phyloP scores from a whole-genome alignment of 2,113 vertebrate genomes.

The human region GRCh38 chr6:68791501-68792000 shows the following conservation, averaged over 20 bases:
- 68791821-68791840: not conserved
- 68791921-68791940: not conserved
- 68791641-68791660: not conserved
- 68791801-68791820: conserved; percentile 23
- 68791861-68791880: not conserved
- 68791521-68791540: not conserved
- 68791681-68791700: not conserved
- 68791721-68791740: not conserved
- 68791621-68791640: not conserved
- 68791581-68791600: not conserved
- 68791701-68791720: not conserved
- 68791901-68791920: not conserved
- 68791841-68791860: not conserved
- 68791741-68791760: not conserved
- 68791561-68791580: not conserved
- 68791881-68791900: not conserved
- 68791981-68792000: not conserved
- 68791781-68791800: not conserved
- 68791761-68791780: not conserved
- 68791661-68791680: not conserved
- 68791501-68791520: not conserved
- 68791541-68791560: not conserved
- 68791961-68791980: not conserved
- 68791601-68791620: not conserved
- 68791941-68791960: not conserved